phyloP scores from a whole-genome alignment of 2,113 vertebrate genomes.

The Brachirus orientalis region DNA sequence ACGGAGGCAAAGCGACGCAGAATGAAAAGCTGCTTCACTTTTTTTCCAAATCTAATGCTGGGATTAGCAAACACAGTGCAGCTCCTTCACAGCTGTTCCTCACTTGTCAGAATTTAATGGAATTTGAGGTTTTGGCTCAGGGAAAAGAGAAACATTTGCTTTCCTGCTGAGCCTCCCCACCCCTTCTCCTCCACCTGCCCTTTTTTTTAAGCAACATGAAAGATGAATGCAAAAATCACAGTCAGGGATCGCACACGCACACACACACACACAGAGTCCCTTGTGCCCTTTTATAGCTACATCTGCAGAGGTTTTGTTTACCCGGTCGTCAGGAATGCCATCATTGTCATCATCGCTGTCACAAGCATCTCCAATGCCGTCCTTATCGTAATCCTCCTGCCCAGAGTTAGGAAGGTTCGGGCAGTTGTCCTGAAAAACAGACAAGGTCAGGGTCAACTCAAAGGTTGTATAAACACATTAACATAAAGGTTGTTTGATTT shows the following conservation, averaged over 20 bases:
- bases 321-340: constrained; percentile 92
- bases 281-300: background rate
- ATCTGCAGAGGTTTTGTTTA: constrained; percentile 68
- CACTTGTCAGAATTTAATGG: constrained; percentile 32
- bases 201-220: constrained; percentile 51
- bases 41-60: constrained; percentile 60
- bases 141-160: constrained; percentile 64
- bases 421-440: constrained; percentile 91
- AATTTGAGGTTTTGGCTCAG: constrained; percentile 76
- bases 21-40: constrained; percentile 70
- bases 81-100: constrained; percentile 58
- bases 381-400: constrained; percentile 98
- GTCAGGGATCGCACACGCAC: constrained; percentile 1
- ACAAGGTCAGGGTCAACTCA: constrained; percentile 9
- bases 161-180: constrained; percentile 46
- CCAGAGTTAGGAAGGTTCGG: constrained; percentile 98
- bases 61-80: constrained; percentile 65
- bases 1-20: constrained; percentile 18
- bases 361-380: constrained; percentile 96
- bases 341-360: constrained; percentile 96
- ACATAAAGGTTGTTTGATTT: too few species aligned
- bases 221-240: constrained; percentile 53
- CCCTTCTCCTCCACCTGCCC: constrained; percentile 19
- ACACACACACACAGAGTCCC: constrained; percentile 11
- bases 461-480: background rate